Conservation (phyloP, 2,888 invertebrate genomes). For the Vesta saturnalis region DNA sequence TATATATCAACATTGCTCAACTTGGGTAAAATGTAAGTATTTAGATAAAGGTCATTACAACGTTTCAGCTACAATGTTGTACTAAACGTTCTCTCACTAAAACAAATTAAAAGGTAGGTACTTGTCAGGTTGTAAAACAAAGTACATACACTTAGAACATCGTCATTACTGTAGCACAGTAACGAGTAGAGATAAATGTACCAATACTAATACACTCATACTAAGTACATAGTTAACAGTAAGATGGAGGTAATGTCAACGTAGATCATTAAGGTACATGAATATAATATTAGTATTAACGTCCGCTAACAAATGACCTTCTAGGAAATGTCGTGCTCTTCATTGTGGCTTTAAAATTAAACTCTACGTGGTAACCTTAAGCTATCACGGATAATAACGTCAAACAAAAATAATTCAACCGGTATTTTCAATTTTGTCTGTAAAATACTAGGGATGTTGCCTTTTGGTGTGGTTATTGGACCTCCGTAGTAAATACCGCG, state of each 20-base stretch:
- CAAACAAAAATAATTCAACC: constrained; percentile 9
- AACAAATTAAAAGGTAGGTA: constrained; percentile 4
- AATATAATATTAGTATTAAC: constrained; percentile 37
- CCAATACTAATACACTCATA: not conserved
- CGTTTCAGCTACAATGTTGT: no score
- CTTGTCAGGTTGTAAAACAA: constrained; percentile 9
- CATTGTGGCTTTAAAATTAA: constrained; percentile 43
- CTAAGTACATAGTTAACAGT: constrained; percentile 46
- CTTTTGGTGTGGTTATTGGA: constrained; percentile 32
- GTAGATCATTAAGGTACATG: constrained; percentile 56
- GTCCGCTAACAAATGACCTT: constrained; percentile 49
- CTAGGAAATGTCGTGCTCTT: constrained; percentile 50
- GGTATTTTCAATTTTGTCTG: constrained; percentile 4
- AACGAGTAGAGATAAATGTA: constrained; percentile 3
- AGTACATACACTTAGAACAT: constrained; percentile 4
- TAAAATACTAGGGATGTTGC: not conserved
- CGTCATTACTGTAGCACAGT: not conserved
- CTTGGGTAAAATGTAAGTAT: no score
- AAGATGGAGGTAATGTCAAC: constrained; percentile 57
- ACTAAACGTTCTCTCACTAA: no score
- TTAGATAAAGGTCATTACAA: no score
- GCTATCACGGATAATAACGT: constrained; percentile 16
- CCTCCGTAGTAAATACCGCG: constrained; percentile 29
- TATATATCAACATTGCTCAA: no score
- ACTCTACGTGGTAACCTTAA: constrained; percentile 21